Evolutionary conservation across 2,797 vertebrate genomes (phyloP), one percentile per base, ranked within the genome.

Genomic region (Sebastes glaucus): DNA sequence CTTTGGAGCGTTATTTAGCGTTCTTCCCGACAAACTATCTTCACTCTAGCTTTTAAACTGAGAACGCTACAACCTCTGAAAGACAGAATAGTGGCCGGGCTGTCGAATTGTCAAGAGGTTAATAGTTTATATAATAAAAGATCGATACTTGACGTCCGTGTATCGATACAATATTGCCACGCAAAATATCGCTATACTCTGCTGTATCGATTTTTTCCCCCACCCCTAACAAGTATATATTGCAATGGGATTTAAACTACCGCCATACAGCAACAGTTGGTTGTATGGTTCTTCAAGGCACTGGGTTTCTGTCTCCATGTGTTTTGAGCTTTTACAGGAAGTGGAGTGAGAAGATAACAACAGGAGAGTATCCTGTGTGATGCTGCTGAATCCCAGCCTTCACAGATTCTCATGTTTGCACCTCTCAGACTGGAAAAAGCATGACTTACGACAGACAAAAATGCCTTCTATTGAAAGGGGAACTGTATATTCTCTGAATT

Each of bases 281-380:
- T 14, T 2, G 33, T 16, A 1, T 35, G 7, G 2, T 1, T 78
- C 53, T 1, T 52, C 5, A 46, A 23, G 8, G 57, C 27, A 8
- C 32, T 33, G 32, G 32, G 32, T 74, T 77, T 66, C 4, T 10
- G 57, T 35, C 56, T 68, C 68, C 30, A 28, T 74, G 68, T 84
- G 68, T 66, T 87, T 71, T 55, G 59, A 62, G 38, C 16, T 83
- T 76, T 77, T 61, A 74, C 83, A 82, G 85, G 85, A 89, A 85
- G n/a, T 87, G 35, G 46, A 32, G 33, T 71, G 74, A 81, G 71
- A 74, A 65, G 83, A 87, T 83, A 86, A 78, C 56, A 88, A 88
- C 77, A 84, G 33, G 53, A 65, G 33, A 78, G 53, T 46, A 80
- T 83, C 74, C 82, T 79, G 87, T 46, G 77, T 70, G 75, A 81